Evolutionary conservation across 2,888 invertebrate genomes (phyloP), one percentile per base, ranked within the genome.

Genomic region (Gymnosoma rotundatum): DNA sequence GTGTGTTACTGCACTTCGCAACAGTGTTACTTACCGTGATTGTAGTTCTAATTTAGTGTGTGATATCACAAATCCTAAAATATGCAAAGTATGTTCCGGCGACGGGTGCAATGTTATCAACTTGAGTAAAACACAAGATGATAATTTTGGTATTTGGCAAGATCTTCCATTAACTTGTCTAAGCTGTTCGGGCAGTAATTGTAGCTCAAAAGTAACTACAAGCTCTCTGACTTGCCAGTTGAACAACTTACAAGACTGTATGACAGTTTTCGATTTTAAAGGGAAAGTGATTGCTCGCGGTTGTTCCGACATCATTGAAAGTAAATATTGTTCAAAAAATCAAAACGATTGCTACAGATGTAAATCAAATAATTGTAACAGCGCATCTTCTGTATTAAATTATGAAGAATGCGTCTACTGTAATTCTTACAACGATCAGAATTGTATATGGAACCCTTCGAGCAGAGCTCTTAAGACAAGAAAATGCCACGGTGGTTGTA

Each of bases 131-230:
- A 82, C 66, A 7, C 74, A 86, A 3, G 91, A 91, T 50, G 88
- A 90, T 42, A 91, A 90, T 25, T 88, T 83, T 20, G 92, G 92
- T 72, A 90, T 89, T 85, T 91, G 91, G 91, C 91, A 91, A 83
- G 91, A 91, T 83, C 88, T 92, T 14, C 91, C 91, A 0, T 78
- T 91, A 21, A 86, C 75, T 50, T 91, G 91, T 74, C 86, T 85
- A 0, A 87, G 80, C 20, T 91, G 91, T 78, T 69, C 67, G 5
- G 89, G 86, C 0, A 85, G 74, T 8, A 86, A 56, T 1, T 92
- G 91, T 61, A 60, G 42, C 14, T 75, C 84, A 8, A 21, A 58
- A 18, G 58, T 16, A 16, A 70, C 63, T 12, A 82, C 60, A 38
- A 69, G 14, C 58, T 72, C 69, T 70, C 32, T 78, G 10, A 54